Conservation (phyloP, 2,113 vertebrate genomes). For the Grallaria varia region DNA sequence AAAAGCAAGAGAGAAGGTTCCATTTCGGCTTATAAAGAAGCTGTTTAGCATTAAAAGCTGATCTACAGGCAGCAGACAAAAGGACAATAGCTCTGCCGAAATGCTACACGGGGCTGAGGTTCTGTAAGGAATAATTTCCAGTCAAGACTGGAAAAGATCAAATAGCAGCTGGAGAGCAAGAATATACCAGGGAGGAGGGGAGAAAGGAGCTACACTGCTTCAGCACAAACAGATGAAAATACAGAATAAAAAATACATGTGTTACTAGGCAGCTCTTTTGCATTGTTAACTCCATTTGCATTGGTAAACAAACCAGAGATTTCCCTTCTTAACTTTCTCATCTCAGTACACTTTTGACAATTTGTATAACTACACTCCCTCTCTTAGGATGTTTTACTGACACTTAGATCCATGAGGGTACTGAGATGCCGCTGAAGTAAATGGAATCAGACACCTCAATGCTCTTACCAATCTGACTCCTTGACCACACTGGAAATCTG, state of each 20-base stretch:
- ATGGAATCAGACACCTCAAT: conserved; percentile 17
- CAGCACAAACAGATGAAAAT: not conserved
- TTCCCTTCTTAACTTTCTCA: not conserved
- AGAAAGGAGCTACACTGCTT: not conserved
- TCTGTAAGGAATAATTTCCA: conserved; percentile 14
- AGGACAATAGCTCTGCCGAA: conserved; percentile 39
- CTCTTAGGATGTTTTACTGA: not conserved
- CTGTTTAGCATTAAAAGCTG: conserved; percentile 19
- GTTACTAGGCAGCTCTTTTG: not conserved
- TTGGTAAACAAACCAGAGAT: not conserved
- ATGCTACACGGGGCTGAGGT: conserved; percentile 14
- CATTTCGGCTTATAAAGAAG: conserved; percentile 3
- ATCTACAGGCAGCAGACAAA: conserved; percentile 22
- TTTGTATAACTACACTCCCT: not conserved
- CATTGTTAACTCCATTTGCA: not conserved
- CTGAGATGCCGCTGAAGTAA: not conserved
- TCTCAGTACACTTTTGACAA: not conserved
- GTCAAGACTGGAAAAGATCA: conserved; percentile 40
- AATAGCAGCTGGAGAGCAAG: conserved; percentile 31
- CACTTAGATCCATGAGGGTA: not conserved
- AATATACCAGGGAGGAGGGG: not conserved
- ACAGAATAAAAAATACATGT: not conserved
- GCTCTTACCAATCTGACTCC: not conserved
- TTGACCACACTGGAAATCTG: not conserved
- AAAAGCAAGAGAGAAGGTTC: not conserved